Conservation (phyloP, 2,888 invertebrate genomes). For the Drosophila ezoana region DNA sequence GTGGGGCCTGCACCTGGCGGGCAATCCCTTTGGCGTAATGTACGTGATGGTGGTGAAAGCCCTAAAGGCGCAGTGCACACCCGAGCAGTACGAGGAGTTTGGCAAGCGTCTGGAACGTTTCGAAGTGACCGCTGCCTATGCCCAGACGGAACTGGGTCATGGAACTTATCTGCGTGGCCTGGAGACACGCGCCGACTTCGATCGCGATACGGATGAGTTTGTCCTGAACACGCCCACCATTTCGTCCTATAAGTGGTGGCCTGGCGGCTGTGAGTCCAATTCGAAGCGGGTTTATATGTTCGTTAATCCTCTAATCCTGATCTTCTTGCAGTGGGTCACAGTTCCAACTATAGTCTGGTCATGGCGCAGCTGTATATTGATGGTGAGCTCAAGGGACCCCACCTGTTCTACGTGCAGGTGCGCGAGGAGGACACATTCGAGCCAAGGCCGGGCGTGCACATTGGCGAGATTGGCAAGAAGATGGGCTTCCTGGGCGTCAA, state of each 20-base stretch:
- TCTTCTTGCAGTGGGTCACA: conserved; percentile 91
- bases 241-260: conserved; percentile 98
- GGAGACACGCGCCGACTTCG: conserved; percentile 97
- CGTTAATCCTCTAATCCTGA: background rate
- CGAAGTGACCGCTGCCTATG: conserved; percentile 96
- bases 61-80: conserved; percentile 92
- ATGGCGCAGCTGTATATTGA: conserved; percentile 95
- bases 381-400: conserved; percentile 93
- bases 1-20: conserved; percentile 66
- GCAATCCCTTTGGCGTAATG: conserved; percentile 88
- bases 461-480: conserved; percentile 98
- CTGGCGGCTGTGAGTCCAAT: conserved; percentile 92
- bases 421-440: conserved; percentile 94
- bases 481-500: conserved; percentile 96
- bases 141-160: conserved; percentile 98
- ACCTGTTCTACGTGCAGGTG: conserved; percentile 96
- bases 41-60: conserved; percentile 96
- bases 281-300: background rate
- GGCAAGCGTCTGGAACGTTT: conserved; percentile 91
- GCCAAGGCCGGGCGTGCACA: conserved; percentile 93
- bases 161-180: conserved; percentile 95
- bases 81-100: conserved; percentile 95
- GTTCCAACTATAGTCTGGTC: conserved; percentile 95
- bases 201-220: conserved; percentile 92
- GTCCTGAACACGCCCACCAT: conserved; percentile 94